Evolutionary conservation across 1,140 invertebrate genomes (phyloP).

Genomic region (Drosophila hydei): DNA sequence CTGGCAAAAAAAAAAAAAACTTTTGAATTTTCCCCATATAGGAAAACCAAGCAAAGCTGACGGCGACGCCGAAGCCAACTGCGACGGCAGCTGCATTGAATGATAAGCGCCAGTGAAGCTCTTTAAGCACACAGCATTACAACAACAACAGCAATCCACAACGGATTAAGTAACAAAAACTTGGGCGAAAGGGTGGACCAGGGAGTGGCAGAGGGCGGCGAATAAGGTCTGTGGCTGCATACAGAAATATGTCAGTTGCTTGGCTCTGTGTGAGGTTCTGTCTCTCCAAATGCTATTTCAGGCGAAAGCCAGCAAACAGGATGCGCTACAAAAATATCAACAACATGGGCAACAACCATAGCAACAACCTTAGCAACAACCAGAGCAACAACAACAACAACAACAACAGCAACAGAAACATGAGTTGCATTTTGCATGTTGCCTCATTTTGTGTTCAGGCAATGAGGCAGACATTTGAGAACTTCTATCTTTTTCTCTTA

Average conservation of each 20-base stretch:
- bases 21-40: slow-evolving; percentile 43
- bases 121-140: slow-evolving; percentile 64
- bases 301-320: background rate
- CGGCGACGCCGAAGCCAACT: slow-evolving; percentile 5
- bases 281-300: slow-evolving; percentile 11
- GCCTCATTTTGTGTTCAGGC: slow-evolving; percentile 30
- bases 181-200: background rate
- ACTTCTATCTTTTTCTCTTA: background rate
- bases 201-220: background rate
- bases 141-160: slow-evolving; percentile 39
- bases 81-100: slow-evolving; percentile 32
- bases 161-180: slow-evolving; percentile 49
- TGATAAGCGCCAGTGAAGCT: slow-evolving; percentile 66
- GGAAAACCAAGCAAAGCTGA: slow-evolving; percentile 39
- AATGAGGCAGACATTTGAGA: slow-evolving; percentile 4
- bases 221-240: slow-evolving; percentile 1
- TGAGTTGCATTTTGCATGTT: slow-evolving; percentile 8
- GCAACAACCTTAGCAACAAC: slow-evolving; percentile 1
- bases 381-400: slow-evolving; percentile 10
- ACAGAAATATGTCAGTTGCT: slow-evolving; percentile 32
- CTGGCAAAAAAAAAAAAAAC: slow-evolving; percentile 17
- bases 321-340: background rate
- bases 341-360: slow-evolving; percentile 1
- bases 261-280: slow-evolving; percentile 5
- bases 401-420: slow-evolving; percentile 14